A percentile compares a stretch with the other conserved stretches of the same genome.
These are phyloP conservation scores for Polyergus mexicanus DNA, from an alignment of 1,140 invertebrate genomes.

Conservation along the genomic window DNA sequence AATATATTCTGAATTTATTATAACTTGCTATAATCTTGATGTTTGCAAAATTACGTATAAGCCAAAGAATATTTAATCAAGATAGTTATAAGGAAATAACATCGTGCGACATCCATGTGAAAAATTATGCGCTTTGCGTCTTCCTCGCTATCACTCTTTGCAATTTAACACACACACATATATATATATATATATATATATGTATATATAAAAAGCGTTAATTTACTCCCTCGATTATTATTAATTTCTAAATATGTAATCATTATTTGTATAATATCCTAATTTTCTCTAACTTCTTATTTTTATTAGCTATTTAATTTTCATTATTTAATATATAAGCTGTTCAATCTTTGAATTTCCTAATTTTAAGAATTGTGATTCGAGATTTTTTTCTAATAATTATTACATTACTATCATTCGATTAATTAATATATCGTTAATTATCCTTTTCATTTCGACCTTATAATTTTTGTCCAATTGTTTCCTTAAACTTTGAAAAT, in stretches of 20 bases:
- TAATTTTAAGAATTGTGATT: background rate
- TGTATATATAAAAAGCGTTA: background rate
- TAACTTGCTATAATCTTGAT: too few relatives aligned
- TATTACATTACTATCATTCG: background rate
- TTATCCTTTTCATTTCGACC: background rate
- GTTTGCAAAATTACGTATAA: background rate
- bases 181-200: background rate
- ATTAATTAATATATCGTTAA: background rate
- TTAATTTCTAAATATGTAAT: background rate
- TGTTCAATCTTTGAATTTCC: background rate
- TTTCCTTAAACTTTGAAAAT: background rate
- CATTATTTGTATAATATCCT: background rate
- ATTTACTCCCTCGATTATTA: background rate
- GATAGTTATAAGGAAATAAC: background rate
- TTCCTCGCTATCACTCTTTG: background rate
- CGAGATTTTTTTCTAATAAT: background rate
- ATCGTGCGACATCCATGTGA: background rate
- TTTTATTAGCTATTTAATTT: background rate
- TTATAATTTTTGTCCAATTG: background rate
- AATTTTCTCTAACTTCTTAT: background rate
- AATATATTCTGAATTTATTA: background rate
- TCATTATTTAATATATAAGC: background rate
- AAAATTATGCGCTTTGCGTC: constrained; percentile 10
- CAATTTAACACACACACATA: background rate
- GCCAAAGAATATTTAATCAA: constrained; percentile 16